Evolutionary conservation across 2,113 vertebrate genomes (phyloP).

Genomic region (Balaenoptera acutorostrata): DNA sequence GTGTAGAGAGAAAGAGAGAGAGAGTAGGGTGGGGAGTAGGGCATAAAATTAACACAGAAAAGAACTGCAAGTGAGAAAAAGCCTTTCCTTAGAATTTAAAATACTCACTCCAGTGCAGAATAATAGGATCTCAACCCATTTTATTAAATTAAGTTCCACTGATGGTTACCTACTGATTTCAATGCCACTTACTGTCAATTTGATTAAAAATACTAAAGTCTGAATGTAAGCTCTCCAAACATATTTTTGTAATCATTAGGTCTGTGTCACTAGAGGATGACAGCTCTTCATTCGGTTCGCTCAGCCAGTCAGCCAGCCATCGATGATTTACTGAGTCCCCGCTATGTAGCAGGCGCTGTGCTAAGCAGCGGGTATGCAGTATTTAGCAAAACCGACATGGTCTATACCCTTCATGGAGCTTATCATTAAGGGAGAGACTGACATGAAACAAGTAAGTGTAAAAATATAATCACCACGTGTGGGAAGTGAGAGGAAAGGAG

Average conservation of each 20-base stretch:
- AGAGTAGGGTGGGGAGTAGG: not conserved
- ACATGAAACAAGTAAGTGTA: not conserved
- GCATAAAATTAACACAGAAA: not conserved
- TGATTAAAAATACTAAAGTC: not conserved
- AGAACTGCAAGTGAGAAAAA: not conserved
- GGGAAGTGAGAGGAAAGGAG: not conserved
- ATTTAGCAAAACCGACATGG: not conserved
- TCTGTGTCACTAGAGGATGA: not conserved
- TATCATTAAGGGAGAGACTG: not conserved
- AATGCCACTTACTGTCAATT: not conserved
- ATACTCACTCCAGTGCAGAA: not conserved
- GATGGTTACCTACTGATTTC: not conserved
- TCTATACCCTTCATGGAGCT: not conserved
- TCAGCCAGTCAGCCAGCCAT: not conserved
- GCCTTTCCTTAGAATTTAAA: conserved; percentile 12
- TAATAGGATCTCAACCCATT: not conserved
- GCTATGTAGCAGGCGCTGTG: not conserved
- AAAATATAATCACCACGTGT: not conserved
- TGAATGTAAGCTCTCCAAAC: not conserved
- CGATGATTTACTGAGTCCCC: not conserved
- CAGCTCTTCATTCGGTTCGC: not conserved
- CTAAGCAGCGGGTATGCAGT: not conserved
- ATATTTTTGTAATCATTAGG: not conserved
- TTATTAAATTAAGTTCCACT: not conserved
- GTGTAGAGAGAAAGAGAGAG: not conserved